Base-by-base conservation (phyloP, 2,113 vertebrate species). In the Rafetus swinhoei region DNA sequence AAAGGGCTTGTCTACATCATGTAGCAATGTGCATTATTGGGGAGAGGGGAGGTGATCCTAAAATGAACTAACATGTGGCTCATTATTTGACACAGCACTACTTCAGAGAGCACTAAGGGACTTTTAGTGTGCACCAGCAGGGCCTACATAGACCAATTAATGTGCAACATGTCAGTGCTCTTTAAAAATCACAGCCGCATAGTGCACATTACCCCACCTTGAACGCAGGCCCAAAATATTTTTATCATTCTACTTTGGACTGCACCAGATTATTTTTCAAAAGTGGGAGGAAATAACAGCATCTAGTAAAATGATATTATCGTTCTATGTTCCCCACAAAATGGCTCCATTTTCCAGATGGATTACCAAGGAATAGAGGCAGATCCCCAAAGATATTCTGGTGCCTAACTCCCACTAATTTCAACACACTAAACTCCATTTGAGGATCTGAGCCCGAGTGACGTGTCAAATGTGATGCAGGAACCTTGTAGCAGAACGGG, bases 321-420 rank as follows among this genome's bases (percentile, higher is more conserved):
- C 15, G 82, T 90, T 93, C 80, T 85, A 94, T 79, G 74, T 54
- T 82, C 56, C 65, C 9, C 2, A 1, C 7, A 88, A 60, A 90
- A 76, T 45, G 4, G 19, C n/a, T 22, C 11, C n/a, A 53, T 81
- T 94, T 86, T 89, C 74, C n/a, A 89, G 74, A 35, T 54, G 90
- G 56, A 93, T 59, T 76, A 4, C 50, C 81, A 76, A 79, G 85
- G 74, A 93, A 85, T 53, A 86, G 88, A 89, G 79, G 88, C 79
- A 60, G 94, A 77, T 77, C 0, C 1, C 65, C 65, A 72, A 72
- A 72, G 65, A 72, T 35, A 72, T 72, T 72, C 19, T 72, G 9
- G 32, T 72, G 39, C 74, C 39, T 77, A 25, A 77, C 24, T 50
- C 65, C n/a, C 65, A 35, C n/a, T 35, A 29, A 72, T 21, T 72